Evolutionary conservation across 2,113 vertebrate species (phyloP).

Genomic region (Percopsis transmontana): DNA sequence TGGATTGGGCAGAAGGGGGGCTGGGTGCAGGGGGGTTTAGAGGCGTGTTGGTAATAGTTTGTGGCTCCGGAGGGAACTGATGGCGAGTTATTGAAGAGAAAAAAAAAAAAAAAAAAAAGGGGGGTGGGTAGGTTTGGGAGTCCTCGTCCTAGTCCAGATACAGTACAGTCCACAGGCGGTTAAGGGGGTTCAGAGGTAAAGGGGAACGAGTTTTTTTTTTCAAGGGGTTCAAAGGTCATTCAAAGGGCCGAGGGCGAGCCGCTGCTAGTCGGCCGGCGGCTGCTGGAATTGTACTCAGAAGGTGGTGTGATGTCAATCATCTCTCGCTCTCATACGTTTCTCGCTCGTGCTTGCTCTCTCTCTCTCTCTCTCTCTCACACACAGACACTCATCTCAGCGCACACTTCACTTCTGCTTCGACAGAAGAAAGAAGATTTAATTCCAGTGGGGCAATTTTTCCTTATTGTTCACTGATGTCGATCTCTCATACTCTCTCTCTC

Average conservation of each 20-base stretch:
- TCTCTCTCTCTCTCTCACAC: constrained; percentile 82
- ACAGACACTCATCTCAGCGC: constrained; percentile 90
- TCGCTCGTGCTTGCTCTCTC: constrained; percentile 79
- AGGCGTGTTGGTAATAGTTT: constrained; percentile 8
- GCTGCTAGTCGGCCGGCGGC: constrained; percentile 67
- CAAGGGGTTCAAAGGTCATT: not conserved
- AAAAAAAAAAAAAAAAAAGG: too few species aligned
- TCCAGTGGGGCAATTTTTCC: constrained; percentile 87
- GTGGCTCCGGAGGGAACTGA: constrained; percentile 12
- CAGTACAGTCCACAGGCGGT: constrained; percentile 15
- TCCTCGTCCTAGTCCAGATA: constrained; percentile 3
- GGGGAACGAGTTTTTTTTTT: not conserved
- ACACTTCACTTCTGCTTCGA: constrained; percentile 84
- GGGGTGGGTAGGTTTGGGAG: not conserved
- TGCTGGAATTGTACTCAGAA: constrained; percentile 83
- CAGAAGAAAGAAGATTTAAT: constrained; percentile 88
- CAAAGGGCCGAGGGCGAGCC: constrained; percentile 39
- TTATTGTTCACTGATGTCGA: constrained; percentile 72
- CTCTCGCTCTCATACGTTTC: constrained; percentile 90
- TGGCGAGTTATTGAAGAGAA: not conserved
- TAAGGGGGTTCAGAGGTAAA: constrained; percentile 38
- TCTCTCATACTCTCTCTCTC: constrained; percentile 47
- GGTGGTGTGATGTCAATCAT: constrained; percentile 91
- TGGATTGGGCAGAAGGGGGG: constrained; percentile 22
- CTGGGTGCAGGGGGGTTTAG: not conserved